Conservation (phyloP, 1,140 invertebrate genomes). For the Calliopsis andreniformis region DNA sequence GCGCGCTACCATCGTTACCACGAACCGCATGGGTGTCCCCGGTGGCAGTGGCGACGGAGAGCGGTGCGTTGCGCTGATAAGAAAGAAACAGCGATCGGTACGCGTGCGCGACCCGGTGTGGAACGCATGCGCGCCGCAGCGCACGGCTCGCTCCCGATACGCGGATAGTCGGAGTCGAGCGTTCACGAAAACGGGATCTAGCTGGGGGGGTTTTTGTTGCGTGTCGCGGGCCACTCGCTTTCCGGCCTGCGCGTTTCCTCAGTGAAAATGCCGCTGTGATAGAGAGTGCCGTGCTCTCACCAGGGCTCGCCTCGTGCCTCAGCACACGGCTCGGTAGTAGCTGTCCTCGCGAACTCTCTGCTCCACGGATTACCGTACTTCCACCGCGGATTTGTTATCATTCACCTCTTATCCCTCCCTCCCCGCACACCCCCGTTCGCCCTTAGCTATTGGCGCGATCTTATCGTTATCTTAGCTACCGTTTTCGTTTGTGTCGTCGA, state of each 20-base stretch:
- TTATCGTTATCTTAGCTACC: not conserved
- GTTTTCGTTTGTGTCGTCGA: not conserved
- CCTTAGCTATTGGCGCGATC: slow-evolving; percentile 24
- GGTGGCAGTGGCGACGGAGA: slow-evolving; percentile 1
- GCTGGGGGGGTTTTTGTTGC: slow-evolving; percentile 52
- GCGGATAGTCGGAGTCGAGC: slow-evolving; percentile 56
- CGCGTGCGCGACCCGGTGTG: slow-evolving; percentile 65
- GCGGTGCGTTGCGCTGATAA: slow-evolving; percentile 71
- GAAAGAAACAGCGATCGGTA: slow-evolving; percentile 57
- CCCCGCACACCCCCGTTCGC: not conserved
- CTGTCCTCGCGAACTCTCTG: slow-evolving; percentile 13
- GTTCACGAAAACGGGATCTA: slow-evolving; percentile 66
- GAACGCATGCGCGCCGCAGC: slow-evolving; percentile 53
- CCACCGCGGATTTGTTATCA: slow-evolving; percentile 12
- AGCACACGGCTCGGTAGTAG: not conserved
- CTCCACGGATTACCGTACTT: not conserved
- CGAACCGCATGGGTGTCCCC: slow-evolving; percentile 2
- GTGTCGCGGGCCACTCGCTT: slow-evolving; percentile 40
- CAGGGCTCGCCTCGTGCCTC: slow-evolving; percentile 47
- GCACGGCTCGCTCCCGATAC: slow-evolving; percentile 56
- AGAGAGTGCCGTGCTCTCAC: slow-evolving; percentile 56
- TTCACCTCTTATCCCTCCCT: not conserved
- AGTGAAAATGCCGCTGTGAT: slow-evolving; percentile 71
- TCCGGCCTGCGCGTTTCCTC: slow-evolving; percentile 47
- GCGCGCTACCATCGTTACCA: not conserved